A percentile compares a stretch with the other conserved stretches of the same genome.
These are phyloP conservation scores for Coelopa frigida DNA, from an alignment of 1,140 invertebrate genomes.

Conservation along the genomic window DNA sequence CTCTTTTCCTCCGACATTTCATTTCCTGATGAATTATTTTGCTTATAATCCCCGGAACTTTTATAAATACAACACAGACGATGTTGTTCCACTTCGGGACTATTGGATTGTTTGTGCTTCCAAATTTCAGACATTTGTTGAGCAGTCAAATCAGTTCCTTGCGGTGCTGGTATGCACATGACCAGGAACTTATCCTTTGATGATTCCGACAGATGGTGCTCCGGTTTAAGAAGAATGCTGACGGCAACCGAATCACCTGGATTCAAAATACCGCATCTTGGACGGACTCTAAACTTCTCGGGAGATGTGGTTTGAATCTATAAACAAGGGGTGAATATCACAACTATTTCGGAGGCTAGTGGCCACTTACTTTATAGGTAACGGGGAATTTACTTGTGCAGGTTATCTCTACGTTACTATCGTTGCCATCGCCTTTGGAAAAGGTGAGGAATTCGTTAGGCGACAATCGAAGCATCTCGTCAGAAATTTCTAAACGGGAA, in stretches of 20 bases:
- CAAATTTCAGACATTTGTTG: constrained; percentile 25
- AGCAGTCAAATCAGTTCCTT: background rate
- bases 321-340: background rate
- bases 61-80: constrained; percentile 25
- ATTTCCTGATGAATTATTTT: background rate
- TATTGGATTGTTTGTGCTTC: constrained; percentile 17
- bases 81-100: constrained; percentile 30
- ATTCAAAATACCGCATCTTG: constrained; percentile 67
- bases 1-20: background rate
- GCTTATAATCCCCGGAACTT: background rate
- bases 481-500: too few relatives aligned
- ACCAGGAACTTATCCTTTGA: constrained; percentile 40
- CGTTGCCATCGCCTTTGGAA: constrained; percentile 9
- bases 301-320: constrained; percentile 51
- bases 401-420: constrained; percentile 15
- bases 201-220: constrained; percentile 19
- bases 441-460: constrained; percentile 68
- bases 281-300: constrained; percentile 84
- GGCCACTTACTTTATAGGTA: constrained; percentile 26
- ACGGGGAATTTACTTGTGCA: constrained; percentile 18
- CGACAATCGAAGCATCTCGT: constrained; percentile 45
- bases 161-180: constrained; percentile 23
- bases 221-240: constrained; percentile 31
- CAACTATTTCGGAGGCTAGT: background rate
- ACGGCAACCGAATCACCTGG: constrained; percentile 45